These are phyloP conservation scores for Euplagia quadripunctaria DNA, from an alignment of 2,888 invertebrate species.

Conservation along the genomic window DNA sequence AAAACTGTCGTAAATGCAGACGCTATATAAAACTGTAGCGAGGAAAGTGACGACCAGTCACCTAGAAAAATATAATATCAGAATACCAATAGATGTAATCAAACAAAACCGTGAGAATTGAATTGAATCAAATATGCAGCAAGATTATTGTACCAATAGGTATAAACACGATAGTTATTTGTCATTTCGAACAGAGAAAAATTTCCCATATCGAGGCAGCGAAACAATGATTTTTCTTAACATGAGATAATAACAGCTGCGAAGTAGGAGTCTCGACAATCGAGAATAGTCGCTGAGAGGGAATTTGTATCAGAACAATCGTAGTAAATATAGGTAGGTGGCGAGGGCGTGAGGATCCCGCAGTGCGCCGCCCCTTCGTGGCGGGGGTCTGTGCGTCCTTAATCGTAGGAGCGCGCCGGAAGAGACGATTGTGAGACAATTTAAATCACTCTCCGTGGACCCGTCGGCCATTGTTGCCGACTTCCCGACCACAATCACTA, in stretches of 20 bases:
- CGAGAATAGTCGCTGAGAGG: constrained; percentile 54
- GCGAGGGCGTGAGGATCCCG: constrained; percentile 55
- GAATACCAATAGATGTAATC: constrained; percentile 26
- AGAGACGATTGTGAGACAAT: constrained; percentile 82
- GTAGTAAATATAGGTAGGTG: constrained; percentile 34
- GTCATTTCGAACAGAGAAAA: constrained; percentile 39
- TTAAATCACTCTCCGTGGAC: constrained; percentile 73
- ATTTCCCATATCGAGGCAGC: constrained; percentile 48
- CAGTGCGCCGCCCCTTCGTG: constrained; percentile 46
- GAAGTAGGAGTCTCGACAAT: constrained; percentile 50
- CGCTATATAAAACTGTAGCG: constrained; percentile 33
- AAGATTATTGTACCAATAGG: constrained; percentile 45
- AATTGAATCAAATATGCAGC: constrained; percentile 27
- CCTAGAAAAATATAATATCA: constrained; percentile 29
- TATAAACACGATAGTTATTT: constrained; percentile 39
- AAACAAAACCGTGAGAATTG: constrained; percentile 57
- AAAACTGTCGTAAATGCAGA: constrained; percentile 42
- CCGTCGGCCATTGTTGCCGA: constrained; percentile 72
- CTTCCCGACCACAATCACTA: constrained; percentile 68
- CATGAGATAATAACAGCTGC: constrained; percentile 40
- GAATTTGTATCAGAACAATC: constrained; percentile 53
- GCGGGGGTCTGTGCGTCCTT: constrained; percentile 60
- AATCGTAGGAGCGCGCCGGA: constrained; percentile 69
- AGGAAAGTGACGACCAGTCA: constrained; percentile 24
- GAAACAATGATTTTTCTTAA: constrained; percentile 43